Base-by-base conservation (phyloP, 2,888 invertebrate genomes). In the Acanthosepion pharaonis region DNA sequence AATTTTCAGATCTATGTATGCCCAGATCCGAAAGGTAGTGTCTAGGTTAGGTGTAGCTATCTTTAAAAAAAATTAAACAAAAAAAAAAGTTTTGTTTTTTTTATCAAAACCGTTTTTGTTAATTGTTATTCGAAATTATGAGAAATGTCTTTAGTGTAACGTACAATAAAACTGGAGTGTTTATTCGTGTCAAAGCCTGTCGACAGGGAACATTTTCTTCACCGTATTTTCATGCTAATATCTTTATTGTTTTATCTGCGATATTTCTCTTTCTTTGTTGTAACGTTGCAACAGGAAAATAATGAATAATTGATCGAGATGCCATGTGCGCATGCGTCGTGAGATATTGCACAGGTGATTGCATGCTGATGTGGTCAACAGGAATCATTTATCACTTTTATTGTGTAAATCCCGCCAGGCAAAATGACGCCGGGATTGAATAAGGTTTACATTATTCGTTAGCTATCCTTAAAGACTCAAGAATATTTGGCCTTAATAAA, bases 291-390 rank as follows among this genome's bases (percentile, higher is more conserved):
- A 78, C 78, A 33, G n/a, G 18, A 78, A 33, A 78, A n/a, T n/a
- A n/a, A 78, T 78, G 78, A 78, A 78, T 78, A 78, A 78, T 78
- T 78, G 78, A 78, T 78, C n/a, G n/a, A n/a, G 78, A 78, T 78
- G 78, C n/a, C 78, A 33, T 78, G 15, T 78, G 78, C 78, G 78
- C 33, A 78, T n/a, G n/a, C 78, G 78, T 78, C 78, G 78, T 78
- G 78, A 78, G 78, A 78, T 78, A 78, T 78, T 78, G n/a, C n/a
- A 78, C 33, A 78, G 78, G n/a, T 78, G 78, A 78, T n/a, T 78
- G 78, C 78, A 78, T 78, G n/a, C 78, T 78, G n/a, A 33, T 78
- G 78, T 33, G 78, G 78, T 33, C 78, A 78, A 78, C n/a, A 33
- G 15, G n/a, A 78, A 78, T 78, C 78, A 78, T 78, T 78, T 78